Base-by-base conservation (phyloP, 2,888 invertebrate genomes). In the Nomada flava region DNA sequence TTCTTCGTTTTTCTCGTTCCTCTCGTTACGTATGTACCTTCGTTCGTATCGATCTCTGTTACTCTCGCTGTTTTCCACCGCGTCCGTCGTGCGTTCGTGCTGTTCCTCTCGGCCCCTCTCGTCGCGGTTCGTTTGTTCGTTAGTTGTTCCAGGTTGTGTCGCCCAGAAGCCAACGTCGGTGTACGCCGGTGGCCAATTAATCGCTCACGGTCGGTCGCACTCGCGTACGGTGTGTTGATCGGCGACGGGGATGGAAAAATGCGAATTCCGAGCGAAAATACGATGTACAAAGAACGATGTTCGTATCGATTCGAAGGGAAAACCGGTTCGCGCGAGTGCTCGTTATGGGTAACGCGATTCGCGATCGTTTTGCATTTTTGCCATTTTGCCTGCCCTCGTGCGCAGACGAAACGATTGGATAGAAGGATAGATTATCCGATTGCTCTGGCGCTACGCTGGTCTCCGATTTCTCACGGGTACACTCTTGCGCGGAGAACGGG, bases 141-240 rank as follows among this genome's bases (percentile, higher is more conserved):
- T 82, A 69, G 71, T 68, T 26, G 65, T 57, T 64, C 74, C 13
- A n/a, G 36, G 57, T 55, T 15, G 76, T 77, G 69, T 69, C 70
- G 44, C 63, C 52, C 62, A 65, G 74, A 68, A 76, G 73, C 36
- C 77, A 36, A 79, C 59, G 62, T 67, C 53, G 29, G 65, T 71
- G 79, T 44, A 59, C 71, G 52, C 59, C 65, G 64, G 59, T 73
- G 79, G 76, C 81, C 85, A 84, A 88, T 88, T 88, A 88, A 88
- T 88, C 76, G 82, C 67, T 59, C 79, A 67, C 83, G 83, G 47
- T 64, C 71, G 74, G 44, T 59, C 73, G 73, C 67, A 60, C 67
- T 60, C 75, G 70, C 53, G 63, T 50, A 67, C 75, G 67, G 26
- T 60, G 74, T 63, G 78, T 76, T 62, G 84, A 84, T 79, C 73